These are phyloP conservation scores for Sigmodon hispidus DNA, from an alignment of 2,113 vertebrate species.

Conservation along the genomic window DNA sequence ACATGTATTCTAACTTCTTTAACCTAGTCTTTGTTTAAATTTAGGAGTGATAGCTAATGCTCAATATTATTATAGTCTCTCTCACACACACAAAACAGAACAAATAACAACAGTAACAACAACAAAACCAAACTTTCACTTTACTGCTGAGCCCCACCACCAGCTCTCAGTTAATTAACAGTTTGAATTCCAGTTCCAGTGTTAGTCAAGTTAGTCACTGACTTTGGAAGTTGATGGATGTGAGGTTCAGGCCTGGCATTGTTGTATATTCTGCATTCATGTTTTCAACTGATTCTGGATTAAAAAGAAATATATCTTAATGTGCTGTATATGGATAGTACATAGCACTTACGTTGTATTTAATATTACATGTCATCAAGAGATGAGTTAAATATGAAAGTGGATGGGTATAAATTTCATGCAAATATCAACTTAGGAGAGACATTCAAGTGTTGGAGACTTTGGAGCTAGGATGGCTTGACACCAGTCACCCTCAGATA, in stretches of 20 bases:
- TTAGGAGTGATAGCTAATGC: background rate
- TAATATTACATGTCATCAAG: background rate
- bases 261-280: background rate
- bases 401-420: background rate
- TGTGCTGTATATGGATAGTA: background rate
- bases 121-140: background rate
- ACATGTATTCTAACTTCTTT: background rate
- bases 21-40: background rate
- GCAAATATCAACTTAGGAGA: background rate
- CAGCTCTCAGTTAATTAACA: background rate
- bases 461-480: background rate
- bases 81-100: no score
- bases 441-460: background rate
- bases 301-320: background rate
- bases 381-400: background rate
- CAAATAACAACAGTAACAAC: no score
- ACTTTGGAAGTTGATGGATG: background rate
- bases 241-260: background rate
- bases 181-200: background rate
- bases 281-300: background rate
- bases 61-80: background rate
- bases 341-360: background rate
- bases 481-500: background rate
- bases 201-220: background rate
- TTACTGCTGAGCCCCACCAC: background rate